Conservation (phyloP, 30 jellyfish, hydroid and myxozoan genomes). For the Hydractinia echinata region DNA sequence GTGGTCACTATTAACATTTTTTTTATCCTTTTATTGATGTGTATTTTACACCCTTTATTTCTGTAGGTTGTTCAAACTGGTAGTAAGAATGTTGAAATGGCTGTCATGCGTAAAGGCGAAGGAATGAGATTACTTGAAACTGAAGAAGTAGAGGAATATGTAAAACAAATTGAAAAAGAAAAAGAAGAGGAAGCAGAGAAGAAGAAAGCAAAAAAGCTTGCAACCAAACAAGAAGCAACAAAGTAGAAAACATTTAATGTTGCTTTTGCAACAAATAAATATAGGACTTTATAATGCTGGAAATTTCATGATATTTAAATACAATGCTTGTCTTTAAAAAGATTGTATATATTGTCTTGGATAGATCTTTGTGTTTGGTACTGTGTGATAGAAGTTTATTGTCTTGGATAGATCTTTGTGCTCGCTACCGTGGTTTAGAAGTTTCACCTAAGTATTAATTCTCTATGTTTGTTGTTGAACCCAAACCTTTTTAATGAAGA, state of each 20-base stretch:
- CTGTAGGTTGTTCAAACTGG: conserved; percentile 90
- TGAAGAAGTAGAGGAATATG: conserved; percentile 78
- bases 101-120: conserved; percentile 74
- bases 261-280: too few species aligned
- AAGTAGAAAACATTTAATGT: background rate
- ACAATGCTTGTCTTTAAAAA: too few species aligned
- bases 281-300: too few species aligned
- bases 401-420: too few species aligned
- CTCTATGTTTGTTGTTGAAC: too few species aligned
- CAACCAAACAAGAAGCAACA: conserved; percentile 26
- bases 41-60: background rate
- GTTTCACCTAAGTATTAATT: too few species aligned
- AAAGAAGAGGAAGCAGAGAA: conserved; percentile 89
- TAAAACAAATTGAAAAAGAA: conserved; percentile 69
- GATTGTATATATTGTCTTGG: too few species aligned
- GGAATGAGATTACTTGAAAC: conserved; percentile 75
- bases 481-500: too few species aligned
- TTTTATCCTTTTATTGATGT: background rate
- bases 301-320: too few species aligned
- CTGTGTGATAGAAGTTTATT: too few species aligned
- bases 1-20: background rate
- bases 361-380: too few species aligned
- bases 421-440: too few species aligned
- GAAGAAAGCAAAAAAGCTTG: conserved; percentile 81
- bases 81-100: conserved; percentile 86